Conservation (phyloP, 2,797 vertebrate genomes). For the Anabacerthia variegaticeps region DNA sequence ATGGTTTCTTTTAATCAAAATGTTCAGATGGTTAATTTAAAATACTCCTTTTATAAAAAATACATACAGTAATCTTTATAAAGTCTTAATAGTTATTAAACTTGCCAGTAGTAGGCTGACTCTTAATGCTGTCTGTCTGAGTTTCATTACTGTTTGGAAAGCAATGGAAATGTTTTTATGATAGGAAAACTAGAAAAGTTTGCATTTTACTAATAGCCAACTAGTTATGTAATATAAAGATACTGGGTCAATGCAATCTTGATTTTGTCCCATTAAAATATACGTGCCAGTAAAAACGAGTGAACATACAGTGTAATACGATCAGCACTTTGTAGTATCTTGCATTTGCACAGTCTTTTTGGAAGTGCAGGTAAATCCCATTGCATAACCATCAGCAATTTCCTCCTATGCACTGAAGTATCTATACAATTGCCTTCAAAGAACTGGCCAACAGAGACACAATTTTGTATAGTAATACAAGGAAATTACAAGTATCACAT, state of each 20-base stretch:
- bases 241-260: not conserved
- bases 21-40: not conserved
- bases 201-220: not conserved
- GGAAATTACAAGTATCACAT: not conserved
- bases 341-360: not conserved
- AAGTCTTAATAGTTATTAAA: not conserved
- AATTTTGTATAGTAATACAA: not conserved
- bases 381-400: not conserved
- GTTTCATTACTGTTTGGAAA: not conserved
- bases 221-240: not conserved
- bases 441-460: not conserved
- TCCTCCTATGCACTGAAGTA: not conserved
- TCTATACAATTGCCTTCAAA: not conserved
- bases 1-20: not conserved
- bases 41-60: not conserved
- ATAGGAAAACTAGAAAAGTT: not conserved
- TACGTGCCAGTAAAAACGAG: not conserved
- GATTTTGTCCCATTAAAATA: not conserved
- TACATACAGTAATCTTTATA: not conserved
- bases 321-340: not conserved
- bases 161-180: not conserved
- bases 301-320: accelerated
- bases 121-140: not conserved
- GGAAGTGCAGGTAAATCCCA: not conserved
- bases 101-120: not conserved